Percentiles rank a stretch among this genome's conserved stretches.
These are phyloP conservation scores for Linnaemya tessellans DNA, from an alignment of 2,888 invertebrate genomes.

Conservation along the genomic window DNA sequence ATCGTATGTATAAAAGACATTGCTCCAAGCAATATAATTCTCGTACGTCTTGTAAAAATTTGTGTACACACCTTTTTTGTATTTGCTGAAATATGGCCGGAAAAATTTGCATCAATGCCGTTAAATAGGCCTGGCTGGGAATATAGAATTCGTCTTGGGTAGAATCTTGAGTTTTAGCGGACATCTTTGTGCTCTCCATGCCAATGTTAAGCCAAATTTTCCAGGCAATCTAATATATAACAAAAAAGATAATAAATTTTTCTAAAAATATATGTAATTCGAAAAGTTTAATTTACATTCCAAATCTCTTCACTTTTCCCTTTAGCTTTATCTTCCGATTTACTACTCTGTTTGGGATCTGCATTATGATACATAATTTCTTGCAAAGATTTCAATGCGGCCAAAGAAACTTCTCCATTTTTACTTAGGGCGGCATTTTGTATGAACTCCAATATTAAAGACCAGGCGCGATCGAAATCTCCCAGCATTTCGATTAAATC, in stretches of 20 bases:
- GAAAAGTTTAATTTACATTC: conserved; percentile 84
- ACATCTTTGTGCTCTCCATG: conserved; percentile 88
- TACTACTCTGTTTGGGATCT: conserved; percentile 74
- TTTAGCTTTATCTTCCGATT: conserved; percentile 77
- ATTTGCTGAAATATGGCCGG: conserved; percentile 97
- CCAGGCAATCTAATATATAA: conserved; percentile 86
- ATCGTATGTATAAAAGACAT: too few species aligned
- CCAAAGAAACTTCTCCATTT: conserved; percentile 97
- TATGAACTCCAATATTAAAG: conserved; percentile 95
- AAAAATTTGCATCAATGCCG: conserved; percentile 97
- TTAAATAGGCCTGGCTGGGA: conserved; percentile 96
- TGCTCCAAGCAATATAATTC: too few species aligned
- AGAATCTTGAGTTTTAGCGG: conserved; percentile 78
- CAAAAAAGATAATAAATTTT: not conserved
- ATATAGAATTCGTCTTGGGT: conserved; percentile 88
- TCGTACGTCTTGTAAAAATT: not conserved
- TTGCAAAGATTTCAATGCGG: conserved; percentile 98
- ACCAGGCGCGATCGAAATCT: conserved; percentile 97
- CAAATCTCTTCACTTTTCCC: conserved; percentile 86
- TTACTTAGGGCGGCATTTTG: conserved; percentile 95
- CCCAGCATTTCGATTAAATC: conserved; percentile 92
- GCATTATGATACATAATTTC: conserved; percentile 92
- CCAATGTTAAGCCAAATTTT: conserved; percentile 95
- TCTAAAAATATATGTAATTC: not conserved
- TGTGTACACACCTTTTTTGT: conserved; percentile 84